A percentile compares a stretch with the other conserved stretches of the same genome.
Conservation (phyloP, 2,797 vertebrate species). For the Ara ararauna region DNA sequence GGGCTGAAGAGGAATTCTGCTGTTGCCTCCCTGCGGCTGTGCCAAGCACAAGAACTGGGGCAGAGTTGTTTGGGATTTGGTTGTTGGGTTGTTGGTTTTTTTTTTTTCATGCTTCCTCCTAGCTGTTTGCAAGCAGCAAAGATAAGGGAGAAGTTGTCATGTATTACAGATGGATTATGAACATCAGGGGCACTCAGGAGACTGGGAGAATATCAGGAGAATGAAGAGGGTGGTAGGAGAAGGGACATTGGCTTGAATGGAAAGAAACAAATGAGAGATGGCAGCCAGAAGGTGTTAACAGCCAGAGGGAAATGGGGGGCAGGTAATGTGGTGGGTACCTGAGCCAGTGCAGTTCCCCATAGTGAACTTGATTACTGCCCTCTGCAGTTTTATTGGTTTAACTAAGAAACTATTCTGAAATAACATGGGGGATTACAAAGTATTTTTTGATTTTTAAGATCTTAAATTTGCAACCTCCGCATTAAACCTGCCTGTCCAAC, state of each 20-base stretch:
- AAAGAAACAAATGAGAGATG: background rate
- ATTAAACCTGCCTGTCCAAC: background rate
- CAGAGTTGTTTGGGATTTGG: background rate
- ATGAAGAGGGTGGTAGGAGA: background rate
- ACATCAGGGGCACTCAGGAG: background rate
- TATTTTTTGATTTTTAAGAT: background rate
- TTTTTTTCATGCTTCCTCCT: background rate
- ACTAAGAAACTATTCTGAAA: background rate
- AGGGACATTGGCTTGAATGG: background rate
- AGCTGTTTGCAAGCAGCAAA: background rate
- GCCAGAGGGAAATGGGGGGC: background rate
- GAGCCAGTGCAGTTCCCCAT: background rate
- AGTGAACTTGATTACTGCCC: background rate
- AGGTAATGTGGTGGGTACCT: background rate
- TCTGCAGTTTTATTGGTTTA: background rate
- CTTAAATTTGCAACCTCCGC: background rate
- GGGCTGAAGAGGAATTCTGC: background rate
- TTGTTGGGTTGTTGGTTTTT: background rate
- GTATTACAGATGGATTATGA: background rate
- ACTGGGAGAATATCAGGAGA: background rate
- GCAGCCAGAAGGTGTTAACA: background rate
- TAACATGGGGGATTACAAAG: background rate
- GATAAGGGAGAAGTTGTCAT: background rate
- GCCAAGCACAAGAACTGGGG: background rate
- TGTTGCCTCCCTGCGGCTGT: rapidly evolving